Base-by-base conservation (phyloP, 1,140 invertebrate genomes). In the Piezodorus guildinii region DNA sequence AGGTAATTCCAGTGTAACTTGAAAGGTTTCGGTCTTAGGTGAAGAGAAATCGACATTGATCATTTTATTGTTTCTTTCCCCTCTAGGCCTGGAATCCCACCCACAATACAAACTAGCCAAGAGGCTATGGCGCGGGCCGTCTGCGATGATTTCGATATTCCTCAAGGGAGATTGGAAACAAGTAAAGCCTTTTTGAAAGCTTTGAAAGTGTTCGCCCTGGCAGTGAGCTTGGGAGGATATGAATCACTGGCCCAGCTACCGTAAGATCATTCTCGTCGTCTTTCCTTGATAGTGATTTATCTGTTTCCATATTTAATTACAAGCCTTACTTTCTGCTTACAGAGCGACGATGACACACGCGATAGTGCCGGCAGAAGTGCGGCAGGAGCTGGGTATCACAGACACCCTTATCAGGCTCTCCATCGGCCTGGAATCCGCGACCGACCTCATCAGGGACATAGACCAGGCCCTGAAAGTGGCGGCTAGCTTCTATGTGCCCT, bases 171-270 rank as follows among this genome's bases (percentile, higher is more conserved):
- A 80, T n/a, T 86, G n/a, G 75, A 85, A 60, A 82, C 94, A 71
- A 84, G 91, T 0, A 75, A 76, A 58, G 86, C 80, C 60, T 96
- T 99, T 71, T 75, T 96, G 15, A 81, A 81, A 69, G 75, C 82
- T 9, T 74, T 95, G 1, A 87, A 93, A 78, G 60, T 94, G 8
- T 91, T 98, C 72, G 85, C 82, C 2, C 74, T 97, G n/a, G 95
- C 95, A 14, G 94, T 96, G 76, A 96, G 92, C 76, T 80, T 98
- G 39, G 96, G 96, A 60, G 94, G 94, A 61, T 96, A 88, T 73
- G 95, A 98, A 74, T 96, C 92, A 75, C 81, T 98, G 45, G 87
- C 85, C 2, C 87, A 90, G 77, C 74, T 90, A 66, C 90, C 90
- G 86, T 90, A 78, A 84, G 86, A 39, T 39, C 6, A 12, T 39